These are phyloP conservation scores for Protosalanx chinensis DNA, from an alignment of 2,797 vertebrate species.

Conservation along the genomic window DNA sequence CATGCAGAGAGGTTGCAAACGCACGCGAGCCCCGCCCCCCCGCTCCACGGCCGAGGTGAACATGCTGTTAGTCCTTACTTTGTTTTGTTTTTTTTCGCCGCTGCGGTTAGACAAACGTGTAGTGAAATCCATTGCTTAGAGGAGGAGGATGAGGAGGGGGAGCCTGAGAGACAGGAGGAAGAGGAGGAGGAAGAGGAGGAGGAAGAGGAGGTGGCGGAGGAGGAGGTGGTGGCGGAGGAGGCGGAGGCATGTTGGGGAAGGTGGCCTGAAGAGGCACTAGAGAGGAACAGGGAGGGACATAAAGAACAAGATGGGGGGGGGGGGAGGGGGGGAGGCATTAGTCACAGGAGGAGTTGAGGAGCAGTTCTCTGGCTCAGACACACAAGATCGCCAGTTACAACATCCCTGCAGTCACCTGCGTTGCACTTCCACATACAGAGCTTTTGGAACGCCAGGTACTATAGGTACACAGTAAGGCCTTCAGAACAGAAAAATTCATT, in stretches of 20 bases:
- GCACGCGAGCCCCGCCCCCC: slow-evolving; percentile 46
- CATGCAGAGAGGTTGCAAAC: slow-evolving; percentile 39
- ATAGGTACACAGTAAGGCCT: no score
- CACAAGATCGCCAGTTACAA: no score
- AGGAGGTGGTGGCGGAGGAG: slow-evolving; percentile 74
- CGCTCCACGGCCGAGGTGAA: slow-evolving; percentile 54
- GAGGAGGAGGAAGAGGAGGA: slow-evolving; percentile 72
- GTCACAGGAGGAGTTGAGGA: slow-evolving; percentile 14
- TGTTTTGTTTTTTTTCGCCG: slow-evolving; percentile 49
- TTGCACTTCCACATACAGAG: no score
- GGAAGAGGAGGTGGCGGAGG: slow-evolving; percentile 57
- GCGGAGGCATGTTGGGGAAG: slow-evolving; percentile 76
- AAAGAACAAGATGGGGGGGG: slow-evolving; percentile 44
- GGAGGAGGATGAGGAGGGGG: slow-evolving; percentile 76
- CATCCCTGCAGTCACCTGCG: no score
- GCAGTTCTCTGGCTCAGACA: no score
- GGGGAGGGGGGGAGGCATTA: slow-evolving; percentile 24
- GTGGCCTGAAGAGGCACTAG: slow-evolving; percentile 85
- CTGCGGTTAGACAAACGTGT: slow-evolving; percentile 94
- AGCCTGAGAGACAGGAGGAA: slow-evolving; percentile 75
- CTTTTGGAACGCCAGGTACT: no score
- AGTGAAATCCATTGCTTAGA: slow-evolving; percentile 96
- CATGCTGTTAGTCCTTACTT: slow-evolving; percentile 87
- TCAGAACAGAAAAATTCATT: no score
- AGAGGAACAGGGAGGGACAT: slow-evolving; percentile 73